Evolutionary conservation across 1,140 invertebrate genomes (phyloP).

Genomic region (Pissodes strobi): DNA sequence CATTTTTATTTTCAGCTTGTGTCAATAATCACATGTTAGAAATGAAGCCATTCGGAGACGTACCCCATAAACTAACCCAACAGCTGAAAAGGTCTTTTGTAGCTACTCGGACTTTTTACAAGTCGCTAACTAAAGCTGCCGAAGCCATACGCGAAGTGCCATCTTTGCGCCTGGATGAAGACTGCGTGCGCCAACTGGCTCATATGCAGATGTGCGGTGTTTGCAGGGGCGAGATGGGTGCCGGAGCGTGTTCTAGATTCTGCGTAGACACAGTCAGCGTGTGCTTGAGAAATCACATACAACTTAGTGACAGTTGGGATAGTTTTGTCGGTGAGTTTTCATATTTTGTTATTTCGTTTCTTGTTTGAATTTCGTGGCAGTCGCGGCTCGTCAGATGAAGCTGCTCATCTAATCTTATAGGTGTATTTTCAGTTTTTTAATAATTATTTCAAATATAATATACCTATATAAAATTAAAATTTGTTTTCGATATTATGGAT

Average conservation of each 20-base stretch:
- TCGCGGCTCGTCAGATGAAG: too few species aligned
- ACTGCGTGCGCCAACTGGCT: constrained; percentile 78
- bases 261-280: constrained; percentile 90
- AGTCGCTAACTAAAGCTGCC: constrained; percentile 80
- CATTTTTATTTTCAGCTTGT: constrained; percentile 60
- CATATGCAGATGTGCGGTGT: constrained; percentile 85
- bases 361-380: too few species aligned
- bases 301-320: constrained; percentile 88
- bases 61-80: constrained; percentile 84
- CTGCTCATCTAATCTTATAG: too few species aligned
- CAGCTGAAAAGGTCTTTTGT: constrained; percentile 92
- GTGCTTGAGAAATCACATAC: constrained; percentile 82
- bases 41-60: constrained; percentile 92
- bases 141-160: constrained; percentile 83
- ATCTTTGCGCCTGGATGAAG: constrained; percentile 70
- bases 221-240: constrained; percentile 70
- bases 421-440: too few species aligned
- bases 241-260: constrained; percentile 83
- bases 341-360: too few species aligned
- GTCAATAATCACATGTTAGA: constrained; percentile 90
- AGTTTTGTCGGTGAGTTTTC: constrained; percentile 87
- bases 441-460: too few species aligned
- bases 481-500: too few species aligned
- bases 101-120: constrained; percentile 90
- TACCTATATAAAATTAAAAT: too few species aligned